Conservation (phyloP, 2,888 invertebrate species). For the Saturnia pavonia region DNA sequence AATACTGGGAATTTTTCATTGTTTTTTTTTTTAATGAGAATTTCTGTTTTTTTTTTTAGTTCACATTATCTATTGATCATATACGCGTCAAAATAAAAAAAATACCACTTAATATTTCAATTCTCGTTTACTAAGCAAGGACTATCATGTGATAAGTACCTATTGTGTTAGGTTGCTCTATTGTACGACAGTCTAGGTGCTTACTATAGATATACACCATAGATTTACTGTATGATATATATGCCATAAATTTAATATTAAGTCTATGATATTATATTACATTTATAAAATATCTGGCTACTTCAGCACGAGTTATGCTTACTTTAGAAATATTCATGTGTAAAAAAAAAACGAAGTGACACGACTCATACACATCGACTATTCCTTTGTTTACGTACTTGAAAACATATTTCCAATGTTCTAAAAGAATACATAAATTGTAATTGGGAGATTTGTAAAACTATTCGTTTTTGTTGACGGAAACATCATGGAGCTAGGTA, state of each 20-base stretch:
- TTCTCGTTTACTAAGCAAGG: no score
- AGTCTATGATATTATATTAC: no score
- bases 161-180: no score
- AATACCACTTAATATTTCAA: no score
- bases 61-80: background rate
- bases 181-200: no score
- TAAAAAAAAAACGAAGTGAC: background rate
- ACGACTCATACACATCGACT: background rate
- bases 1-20: constrained; percentile 50
- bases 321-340: no score
- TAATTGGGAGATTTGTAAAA: background rate
- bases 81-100: background rate
- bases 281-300: no score
- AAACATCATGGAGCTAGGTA: background rate
- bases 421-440: background rate
- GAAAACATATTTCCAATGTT: background rate
- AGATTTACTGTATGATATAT: no score
- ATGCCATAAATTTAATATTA: no score
- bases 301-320: no score
- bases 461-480: background rate
- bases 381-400: background rate
- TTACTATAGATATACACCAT: no score
- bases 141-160: no score
- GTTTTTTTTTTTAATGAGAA: background rate
- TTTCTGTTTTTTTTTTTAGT: background rate